Evolutionary conservation across 2,888 invertebrate genomes (phyloP).

Genomic region (Myathropa florea): DNA sequence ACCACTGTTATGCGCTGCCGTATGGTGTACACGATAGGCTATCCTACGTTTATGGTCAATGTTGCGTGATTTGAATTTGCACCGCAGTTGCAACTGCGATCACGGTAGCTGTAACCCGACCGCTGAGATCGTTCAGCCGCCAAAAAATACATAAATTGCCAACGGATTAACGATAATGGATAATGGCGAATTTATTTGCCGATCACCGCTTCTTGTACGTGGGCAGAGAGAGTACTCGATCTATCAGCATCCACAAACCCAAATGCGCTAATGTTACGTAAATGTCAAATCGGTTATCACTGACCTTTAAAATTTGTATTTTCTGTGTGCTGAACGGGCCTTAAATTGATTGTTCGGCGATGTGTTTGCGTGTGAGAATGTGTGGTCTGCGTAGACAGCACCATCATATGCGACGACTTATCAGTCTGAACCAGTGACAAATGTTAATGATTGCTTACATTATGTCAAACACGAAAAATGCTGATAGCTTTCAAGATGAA

Average conservation of each 20-base stretch:
- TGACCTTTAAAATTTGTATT: slow-evolving; percentile 1
- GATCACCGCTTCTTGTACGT: slow-evolving; percentile 15
- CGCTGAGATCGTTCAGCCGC: slow-evolving; percentile 44
- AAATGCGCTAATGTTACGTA: slow-evolving; percentile 42
- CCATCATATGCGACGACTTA: slow-evolving; percentile 23
- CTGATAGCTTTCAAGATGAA: slow-evolving; percentile 21
- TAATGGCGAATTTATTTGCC: slow-evolving; percentile 62
- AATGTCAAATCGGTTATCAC: slow-evolving; percentile 54
- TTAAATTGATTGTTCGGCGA: slow-evolving; percentile 33
- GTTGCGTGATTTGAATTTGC: slow-evolving; percentile 68
- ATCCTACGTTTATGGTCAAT: slow-evolving; percentile 39
- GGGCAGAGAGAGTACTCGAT: not conserved
- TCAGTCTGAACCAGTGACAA: slow-evolving; percentile 25
- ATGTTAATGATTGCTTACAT: slow-evolving; percentile 34
- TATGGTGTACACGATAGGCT: slow-evolving; percentile 43
- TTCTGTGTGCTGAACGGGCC: not conserved
- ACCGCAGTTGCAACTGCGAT: slow-evolving; percentile 28
- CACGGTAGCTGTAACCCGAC: slow-evolving; percentile 39
- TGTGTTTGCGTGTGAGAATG: not conserved
- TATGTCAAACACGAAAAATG: slow-evolving; percentile 37
- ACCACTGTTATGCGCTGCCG: slow-evolving; percentile 27
- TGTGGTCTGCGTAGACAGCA: slow-evolving; percentile 19
- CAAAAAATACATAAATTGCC: slow-evolving; percentile 69
- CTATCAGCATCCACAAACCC: not conserved
- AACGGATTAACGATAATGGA: slow-evolving; percentile 66